These are phyloP conservation scores for Yponomeuta malinellus DNA, from an alignment of 2,888 invertebrate genomes.

Conservation along the genomic window DNA sequence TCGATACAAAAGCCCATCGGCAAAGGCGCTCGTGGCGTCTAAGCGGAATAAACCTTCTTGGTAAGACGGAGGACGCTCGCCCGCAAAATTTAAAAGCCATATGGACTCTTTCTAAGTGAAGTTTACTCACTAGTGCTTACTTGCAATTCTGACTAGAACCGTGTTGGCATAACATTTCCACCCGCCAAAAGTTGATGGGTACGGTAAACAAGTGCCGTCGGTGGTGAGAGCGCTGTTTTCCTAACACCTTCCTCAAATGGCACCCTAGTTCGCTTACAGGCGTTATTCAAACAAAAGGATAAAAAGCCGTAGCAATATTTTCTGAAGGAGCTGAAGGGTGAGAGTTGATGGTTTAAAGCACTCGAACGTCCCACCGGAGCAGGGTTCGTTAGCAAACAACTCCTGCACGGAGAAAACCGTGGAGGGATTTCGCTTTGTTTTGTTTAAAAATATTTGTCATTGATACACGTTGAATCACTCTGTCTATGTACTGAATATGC, in stretches of 20 bases:
- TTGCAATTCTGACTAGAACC: constrained; percentile 61
- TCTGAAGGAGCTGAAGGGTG: constrained; percentile 57
- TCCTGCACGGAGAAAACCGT: constrained; percentile 37
- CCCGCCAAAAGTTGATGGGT: constrained; percentile 64
- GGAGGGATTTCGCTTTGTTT: constrained; percentile 30
- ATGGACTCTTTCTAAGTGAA: constrained; percentile 20
- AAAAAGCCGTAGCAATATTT: constrained; percentile 74
- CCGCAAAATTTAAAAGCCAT: not conserved
- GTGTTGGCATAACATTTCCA: constrained; percentile 61
- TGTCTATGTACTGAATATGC: too few relatives aligned
- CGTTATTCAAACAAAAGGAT: constrained; percentile 75
- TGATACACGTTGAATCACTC: too few relatives aligned
- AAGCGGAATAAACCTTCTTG: not conserved
- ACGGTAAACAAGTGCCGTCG: constrained; percentile 66
- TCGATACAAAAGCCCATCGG: not conserved
- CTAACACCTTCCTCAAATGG: constrained; percentile 69
- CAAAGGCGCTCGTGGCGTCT: not conserved
- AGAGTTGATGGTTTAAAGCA: constrained; percentile 69
- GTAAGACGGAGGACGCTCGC: not conserved
- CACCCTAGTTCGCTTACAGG: constrained; percentile 67
- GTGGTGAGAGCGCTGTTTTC: constrained; percentile 64
- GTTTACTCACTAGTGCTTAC: constrained; percentile 61
- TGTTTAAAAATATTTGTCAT: not conserved
- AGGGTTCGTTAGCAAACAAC: constrained; percentile 71
- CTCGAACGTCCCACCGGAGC: constrained; percentile 49